These are phyloP conservation scores for Magallana angulata DNA, from an alignment of 1,140 invertebrate genomes.

Conservation along the genomic window DNA sequence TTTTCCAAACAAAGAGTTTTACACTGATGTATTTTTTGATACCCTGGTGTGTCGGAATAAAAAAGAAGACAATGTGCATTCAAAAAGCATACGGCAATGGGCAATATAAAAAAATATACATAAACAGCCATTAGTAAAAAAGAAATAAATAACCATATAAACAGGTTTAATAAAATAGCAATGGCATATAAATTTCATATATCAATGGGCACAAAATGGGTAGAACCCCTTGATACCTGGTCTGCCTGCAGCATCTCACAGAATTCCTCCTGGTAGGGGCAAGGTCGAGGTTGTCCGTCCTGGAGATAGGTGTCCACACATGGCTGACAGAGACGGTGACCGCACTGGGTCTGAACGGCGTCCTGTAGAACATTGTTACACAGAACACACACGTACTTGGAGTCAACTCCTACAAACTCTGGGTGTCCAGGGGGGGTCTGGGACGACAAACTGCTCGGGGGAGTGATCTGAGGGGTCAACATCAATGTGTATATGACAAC, in stretches of 20 bases:
- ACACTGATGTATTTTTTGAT: no score
- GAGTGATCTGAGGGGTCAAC: not conserved
- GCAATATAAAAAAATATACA: no score
- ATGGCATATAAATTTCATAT: no score
- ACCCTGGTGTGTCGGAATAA: no score
- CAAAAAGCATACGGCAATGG: no score
- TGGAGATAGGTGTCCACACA: not conserved
- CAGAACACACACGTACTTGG: not conserved
- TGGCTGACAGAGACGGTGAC: not conserved
- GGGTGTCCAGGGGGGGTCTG: not conserved
- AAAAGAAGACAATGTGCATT: no score
- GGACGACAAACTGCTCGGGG: not conserved
- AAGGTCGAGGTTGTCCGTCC: not conserved
- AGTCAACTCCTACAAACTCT: not conserved
- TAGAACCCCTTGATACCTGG: not conserved
- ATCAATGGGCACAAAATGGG: no score
- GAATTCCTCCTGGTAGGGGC: constrained; percentile 18
- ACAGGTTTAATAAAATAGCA: no score
- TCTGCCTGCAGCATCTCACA: not conserved
- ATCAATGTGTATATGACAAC: not conserved
- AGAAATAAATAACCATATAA: no score
- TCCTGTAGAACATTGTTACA: constrained; percentile 16
- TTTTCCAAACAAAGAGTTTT: no score
- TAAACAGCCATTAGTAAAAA: no score
- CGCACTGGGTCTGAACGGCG: not conserved